phyloP scores from a whole-genome alignment of 1,140 invertebrate genomes.

The Orchesella cincta region DNA sequence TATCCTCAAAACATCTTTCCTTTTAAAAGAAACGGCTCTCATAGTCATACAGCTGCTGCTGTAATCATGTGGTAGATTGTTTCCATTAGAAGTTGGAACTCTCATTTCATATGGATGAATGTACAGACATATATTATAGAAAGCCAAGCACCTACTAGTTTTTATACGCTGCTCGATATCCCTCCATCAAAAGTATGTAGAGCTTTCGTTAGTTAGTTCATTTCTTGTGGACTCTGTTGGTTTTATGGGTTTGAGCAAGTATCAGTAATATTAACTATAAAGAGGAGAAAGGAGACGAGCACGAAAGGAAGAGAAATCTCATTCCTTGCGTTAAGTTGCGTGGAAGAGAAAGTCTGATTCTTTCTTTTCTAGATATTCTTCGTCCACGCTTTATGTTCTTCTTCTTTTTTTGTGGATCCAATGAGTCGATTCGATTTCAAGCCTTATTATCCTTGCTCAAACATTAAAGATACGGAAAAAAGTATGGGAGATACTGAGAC shows the following conservation, averaged over 20 bases:
- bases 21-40: not conserved
- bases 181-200: too few species aligned
- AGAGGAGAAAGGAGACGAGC: slow-evolving; percentile 6
- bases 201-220: slow-evolving; percentile 23
- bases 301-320: slow-evolving; percentile 29
- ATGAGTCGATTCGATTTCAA: slow-evolving; percentile 40
- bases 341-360: not conserved
- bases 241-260: too few species aligned
- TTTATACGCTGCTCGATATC: too few species aligned
- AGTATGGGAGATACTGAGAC: not conserved
- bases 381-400: not conserved
- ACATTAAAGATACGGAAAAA: slow-evolving; percentile 18
- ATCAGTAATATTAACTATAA: not conserved
- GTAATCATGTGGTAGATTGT: slow-evolving; percentile 22
- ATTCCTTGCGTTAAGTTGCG: slow-evolving; percentile 25
- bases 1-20: not conserved
- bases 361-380: not conserved
- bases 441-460: slow-evolving; percentile 40
- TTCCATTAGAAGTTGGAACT: not conserved
- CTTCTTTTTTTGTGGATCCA: slow-evolving; percentile 8
- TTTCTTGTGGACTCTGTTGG: not conserved
- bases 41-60: not conserved
- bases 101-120: too few species aligned
- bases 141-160: too few species aligned
- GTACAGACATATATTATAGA: too few species aligned